These are phyloP conservation scores for Chaetodon trifascialis DNA, from an alignment of 2,113 vertebrate species.

Conservation along the genomic window DNA sequence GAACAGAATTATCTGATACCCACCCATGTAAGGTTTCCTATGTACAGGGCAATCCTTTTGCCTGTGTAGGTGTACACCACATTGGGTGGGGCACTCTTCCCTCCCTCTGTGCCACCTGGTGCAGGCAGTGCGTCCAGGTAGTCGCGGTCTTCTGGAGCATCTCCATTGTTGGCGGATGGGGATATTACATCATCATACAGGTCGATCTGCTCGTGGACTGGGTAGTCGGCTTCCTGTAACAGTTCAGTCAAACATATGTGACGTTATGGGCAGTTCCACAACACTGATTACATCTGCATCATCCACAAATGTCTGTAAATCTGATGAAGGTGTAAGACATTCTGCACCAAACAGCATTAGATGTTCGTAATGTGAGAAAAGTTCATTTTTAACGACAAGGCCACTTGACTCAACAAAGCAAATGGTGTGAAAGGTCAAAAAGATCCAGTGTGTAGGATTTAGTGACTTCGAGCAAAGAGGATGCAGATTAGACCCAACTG, in stretches of 20 bases:
- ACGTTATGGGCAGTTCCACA: not conserved
- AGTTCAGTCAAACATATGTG: not conserved
- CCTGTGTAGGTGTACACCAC: slow-evolving; percentile 97
- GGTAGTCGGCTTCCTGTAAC: slow-evolving; percentile 94
- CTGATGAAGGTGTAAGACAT: too few relatives aligned
- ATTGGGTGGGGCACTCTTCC: slow-evolving; percentile 93
- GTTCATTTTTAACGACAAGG: too few relatives aligned
- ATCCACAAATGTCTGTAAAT: not conserved
- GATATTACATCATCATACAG: slow-evolving; percentile 98
- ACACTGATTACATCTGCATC: not conserved
- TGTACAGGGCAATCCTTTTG: slow-evolving; percentile 97
- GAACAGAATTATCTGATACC: slow-evolving; percentile 60
- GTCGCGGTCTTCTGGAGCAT: slow-evolving; percentile 97
- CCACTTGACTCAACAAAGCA: not conserved
- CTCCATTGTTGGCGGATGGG: slow-evolving; percentile 98
- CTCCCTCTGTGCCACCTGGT: slow-evolving; percentile 92
- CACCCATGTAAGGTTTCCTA: slow-evolving; percentile 98
- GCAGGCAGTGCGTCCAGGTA: slow-evolving; percentile 95
- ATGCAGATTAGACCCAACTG: too few relatives aligned
- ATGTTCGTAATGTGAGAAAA: not conserved
- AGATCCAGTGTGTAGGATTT: too few relatives aligned
- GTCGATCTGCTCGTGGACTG: slow-evolving; percentile 97
- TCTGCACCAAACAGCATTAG: too few relatives aligned
- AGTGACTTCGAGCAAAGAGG: too few relatives aligned
- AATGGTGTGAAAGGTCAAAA: not conserved